Base-by-base conservation (phyloP, 1,140 invertebrate species). In the Dendrolimus punctatus region DNA sequence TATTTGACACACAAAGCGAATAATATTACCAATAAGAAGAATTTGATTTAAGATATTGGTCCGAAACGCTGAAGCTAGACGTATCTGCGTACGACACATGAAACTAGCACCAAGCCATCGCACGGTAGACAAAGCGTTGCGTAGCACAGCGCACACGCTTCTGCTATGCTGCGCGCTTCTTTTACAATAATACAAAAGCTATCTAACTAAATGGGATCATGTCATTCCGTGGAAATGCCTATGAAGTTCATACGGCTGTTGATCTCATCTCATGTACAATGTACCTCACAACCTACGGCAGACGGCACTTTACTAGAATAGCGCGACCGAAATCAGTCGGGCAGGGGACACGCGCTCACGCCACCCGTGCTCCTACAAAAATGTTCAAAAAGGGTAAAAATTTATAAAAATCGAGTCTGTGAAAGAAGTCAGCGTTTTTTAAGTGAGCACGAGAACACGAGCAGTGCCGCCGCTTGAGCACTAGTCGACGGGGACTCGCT, bases 1-100 rank as follows among this genome's bases (percentile, higher is more conserved):
- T 80, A 82, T 84, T 86, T 86, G 83, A 86, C 83, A 86, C 83
- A 83, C 81, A 84, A 86, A 86, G 83, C 83, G 83, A 86, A 71
- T 72, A 80, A 71, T 69, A 80, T 74, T 77, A 82, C 57, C 70
- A 68, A 70, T 73, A 77, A 80, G 65, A 73, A 80, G 75, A 80
- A 65, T 80, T 77, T 78, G 79, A 71, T 73, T 66, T 79, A 65
- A 75, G 70, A 75, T 73, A 79, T 86, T 86, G 83, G 83, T 86
- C 83, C 83, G 78, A 86, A 77, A 85, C 75, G 79, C 80, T 75
- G 76, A 84, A 83, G 83, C 81, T 64, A 81, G 71, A 66, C 67
- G 64, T 74, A 72, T 74, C 70, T 67, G 73, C 77, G 67, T 68
- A 69, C 63, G 68, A 45, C 23, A 76, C 71, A 74, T 58, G 64